Conservation (phyloP, 2,113 vertebrate species). For the Zingel zingel region DNA sequence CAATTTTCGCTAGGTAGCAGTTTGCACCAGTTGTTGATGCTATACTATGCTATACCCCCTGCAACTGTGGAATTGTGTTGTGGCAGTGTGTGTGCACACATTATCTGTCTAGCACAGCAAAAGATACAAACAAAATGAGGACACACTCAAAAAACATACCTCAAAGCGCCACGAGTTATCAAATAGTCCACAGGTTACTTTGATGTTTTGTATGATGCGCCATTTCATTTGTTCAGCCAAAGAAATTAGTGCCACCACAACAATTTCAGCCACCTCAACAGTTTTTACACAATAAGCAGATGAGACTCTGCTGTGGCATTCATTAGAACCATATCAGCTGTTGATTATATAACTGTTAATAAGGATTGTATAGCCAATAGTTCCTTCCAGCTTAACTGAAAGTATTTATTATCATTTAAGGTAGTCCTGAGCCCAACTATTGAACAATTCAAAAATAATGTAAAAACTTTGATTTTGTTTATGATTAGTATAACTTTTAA, state of each 20-base stretch:
- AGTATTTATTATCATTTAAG: conserved; percentile 4
- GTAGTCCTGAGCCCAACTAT: neutral
- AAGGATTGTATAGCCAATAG: neutral
- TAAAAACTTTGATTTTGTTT: neutral
- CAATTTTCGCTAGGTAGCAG: neutral
- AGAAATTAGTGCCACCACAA: neutral
- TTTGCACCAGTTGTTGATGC: neutral
- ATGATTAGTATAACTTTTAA: neutral
- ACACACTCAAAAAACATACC: neutral
- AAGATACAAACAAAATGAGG: neutral
- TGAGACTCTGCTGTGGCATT: neutral
- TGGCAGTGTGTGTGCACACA: neutral
- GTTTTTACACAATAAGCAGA: neutral
- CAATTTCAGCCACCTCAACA: neutral
- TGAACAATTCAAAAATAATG: neutral
- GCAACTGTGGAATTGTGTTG: neutral
- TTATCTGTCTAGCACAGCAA: neutral
- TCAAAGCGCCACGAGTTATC: neutral
- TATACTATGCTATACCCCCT: neutral
- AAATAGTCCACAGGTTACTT: neutral
- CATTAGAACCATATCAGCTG: neutral
- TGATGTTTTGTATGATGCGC: neutral
- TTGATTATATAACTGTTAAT: neutral
- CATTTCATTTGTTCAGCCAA: neutral
- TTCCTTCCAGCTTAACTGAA: neutral